Percentiles rank a stretch among this genome's conserved stretches.
phyloP scores from a whole-genome alignment of 35 echinoderm and acorn worm species.

The Amphiura filiformis region DNA sequence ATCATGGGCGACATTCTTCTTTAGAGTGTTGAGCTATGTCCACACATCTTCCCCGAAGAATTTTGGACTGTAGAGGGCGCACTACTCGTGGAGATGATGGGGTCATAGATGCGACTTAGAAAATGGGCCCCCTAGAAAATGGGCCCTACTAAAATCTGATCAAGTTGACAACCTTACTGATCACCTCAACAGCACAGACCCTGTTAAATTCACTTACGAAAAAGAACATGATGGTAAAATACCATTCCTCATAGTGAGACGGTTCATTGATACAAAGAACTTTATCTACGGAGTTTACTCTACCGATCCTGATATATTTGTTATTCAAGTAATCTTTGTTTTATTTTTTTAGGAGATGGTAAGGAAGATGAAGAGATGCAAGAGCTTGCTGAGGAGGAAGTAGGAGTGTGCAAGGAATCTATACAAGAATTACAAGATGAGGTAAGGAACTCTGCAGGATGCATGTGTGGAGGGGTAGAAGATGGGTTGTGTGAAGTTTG shows the following conservation, averaged over 20 bases:
- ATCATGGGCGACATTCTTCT: too few species aligned
- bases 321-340: background rate
- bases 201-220: too few species aligned
- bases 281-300: too few species aligned
- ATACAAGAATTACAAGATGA: conserved; percentile 55
- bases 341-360: conserved; percentile 11
- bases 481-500: background rate
- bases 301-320: background rate
- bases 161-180: too few species aligned
- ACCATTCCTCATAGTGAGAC: background rate
- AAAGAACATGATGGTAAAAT: too few species aligned
- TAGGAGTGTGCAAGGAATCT: conserved; percentile 32
- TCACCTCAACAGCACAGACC: too few species aligned
- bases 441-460: conserved; percentile 8
- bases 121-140: too few species aligned
- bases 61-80: too few species aligned
- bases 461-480: background rate
- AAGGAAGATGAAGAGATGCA: conserved; percentile 64
- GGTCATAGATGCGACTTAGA: too few species aligned
- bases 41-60: too few species aligned
- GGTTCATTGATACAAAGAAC: background rate
- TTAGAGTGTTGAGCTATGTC: too few species aligned
- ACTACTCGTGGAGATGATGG: too few species aligned
- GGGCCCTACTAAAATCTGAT: background rate
- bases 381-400: conserved; percentile 57